Conservation (phyloP, 2,797 vertebrate genomes). For the Chloroceryle inda region DNA sequence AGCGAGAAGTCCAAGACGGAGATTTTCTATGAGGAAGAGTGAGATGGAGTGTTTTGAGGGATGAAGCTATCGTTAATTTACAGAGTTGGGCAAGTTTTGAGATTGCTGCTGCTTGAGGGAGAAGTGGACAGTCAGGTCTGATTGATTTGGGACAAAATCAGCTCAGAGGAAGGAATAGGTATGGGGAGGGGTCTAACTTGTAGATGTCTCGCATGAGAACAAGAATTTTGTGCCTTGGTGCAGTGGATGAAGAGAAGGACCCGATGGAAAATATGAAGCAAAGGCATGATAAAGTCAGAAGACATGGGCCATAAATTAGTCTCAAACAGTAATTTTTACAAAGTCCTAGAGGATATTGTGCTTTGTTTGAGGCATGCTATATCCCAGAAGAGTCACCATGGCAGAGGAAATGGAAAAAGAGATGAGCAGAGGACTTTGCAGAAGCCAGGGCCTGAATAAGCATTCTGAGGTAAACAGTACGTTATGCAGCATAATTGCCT, state of each 20-base stretch:
- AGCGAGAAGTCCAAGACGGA: not conserved
- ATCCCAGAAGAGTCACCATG: not conserved
- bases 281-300: not conserved
- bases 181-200: not conserved
- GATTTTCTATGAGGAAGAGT: not conserved
- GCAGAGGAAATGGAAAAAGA: not conserved
- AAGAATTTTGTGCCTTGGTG: not conserved
- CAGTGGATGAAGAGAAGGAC: not conserved
- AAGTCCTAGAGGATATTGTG: not conserved
- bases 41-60: not conserved
- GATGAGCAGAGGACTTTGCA: not conserved
- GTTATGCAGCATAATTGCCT: not conserved
- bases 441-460: not conserved
- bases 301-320: not conserved
- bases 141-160: not conserved
- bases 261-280: not conserved
- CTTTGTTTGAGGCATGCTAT: not conserved
- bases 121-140: not conserved
- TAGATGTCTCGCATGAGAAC: not conserved
- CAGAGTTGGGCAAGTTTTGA: not conserved
- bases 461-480: not conserved
- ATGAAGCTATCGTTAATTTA: not conserved
- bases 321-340: not conserved
- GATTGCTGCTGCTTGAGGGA: not conserved
- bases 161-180: not conserved